Evolutionary conservation across 2,113 vertebrate genomes (phyloP).

Genomic region (Phoenicopterus ruber): DNA sequence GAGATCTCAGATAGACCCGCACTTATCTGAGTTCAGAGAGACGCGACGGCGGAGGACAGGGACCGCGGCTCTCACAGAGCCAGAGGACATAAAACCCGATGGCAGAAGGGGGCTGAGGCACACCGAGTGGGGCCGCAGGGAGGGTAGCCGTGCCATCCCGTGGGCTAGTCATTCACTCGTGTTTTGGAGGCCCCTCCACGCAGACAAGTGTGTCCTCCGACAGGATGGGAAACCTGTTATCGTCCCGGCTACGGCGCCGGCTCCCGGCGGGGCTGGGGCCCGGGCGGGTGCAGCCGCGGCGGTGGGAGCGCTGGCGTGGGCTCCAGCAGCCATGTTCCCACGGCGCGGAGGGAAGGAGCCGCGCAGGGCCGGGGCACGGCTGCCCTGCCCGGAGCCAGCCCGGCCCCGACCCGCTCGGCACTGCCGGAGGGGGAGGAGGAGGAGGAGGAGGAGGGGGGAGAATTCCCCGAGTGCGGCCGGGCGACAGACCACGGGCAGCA

Average conservation of each 20-base stretch:
- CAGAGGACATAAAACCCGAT: rapidly evolving
- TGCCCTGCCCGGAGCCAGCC: background rate
- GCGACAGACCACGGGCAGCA: background rate
- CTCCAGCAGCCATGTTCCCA: background rate
- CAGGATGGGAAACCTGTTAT: background rate
- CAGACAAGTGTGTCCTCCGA: no score
- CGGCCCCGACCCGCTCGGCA: background rate
- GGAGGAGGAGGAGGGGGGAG: no score
- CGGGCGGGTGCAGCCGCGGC: background rate
- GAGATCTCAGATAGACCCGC: background rate
- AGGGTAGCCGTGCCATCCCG: background rate
- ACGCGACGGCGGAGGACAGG: no score
- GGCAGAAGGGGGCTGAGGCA: background rate
- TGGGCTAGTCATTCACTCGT: background rate
- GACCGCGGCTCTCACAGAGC: background rate
- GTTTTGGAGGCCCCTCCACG: background rate
- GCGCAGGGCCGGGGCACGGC: background rate
- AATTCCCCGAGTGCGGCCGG: background rate
- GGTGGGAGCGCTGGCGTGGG: background rate
- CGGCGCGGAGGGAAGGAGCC: no score
- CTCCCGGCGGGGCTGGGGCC: no score
- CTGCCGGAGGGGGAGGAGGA: background rate
- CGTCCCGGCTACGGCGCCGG: no score
- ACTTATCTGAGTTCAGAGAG: background rate
- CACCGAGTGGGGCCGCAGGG: background rate